A percentile compares a stretch with the other conserved stretches of the same genome.
phyloP scores from a whole-genome alignment of 1,140 invertebrate genomes.

The Octopus sinensis region DNA sequence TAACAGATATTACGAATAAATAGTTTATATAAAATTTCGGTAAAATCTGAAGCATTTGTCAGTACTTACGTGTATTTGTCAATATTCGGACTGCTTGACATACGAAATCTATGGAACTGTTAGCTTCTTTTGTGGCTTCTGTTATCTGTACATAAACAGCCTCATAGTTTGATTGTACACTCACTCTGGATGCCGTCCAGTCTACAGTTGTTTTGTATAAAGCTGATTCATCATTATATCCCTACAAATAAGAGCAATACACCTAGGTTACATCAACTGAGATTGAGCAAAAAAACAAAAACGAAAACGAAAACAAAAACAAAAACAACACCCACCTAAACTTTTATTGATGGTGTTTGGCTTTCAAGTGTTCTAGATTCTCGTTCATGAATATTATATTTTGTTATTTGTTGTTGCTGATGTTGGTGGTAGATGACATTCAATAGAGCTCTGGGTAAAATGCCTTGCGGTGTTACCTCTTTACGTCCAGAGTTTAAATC shows the following conservation, averaged over 20 bases:
- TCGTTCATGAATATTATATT: no score
- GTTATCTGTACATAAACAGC: background rate
- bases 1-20: no score
- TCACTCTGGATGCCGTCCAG: background rate
- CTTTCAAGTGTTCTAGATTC: no score
- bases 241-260: background rate
- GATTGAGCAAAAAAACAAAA: background rate
- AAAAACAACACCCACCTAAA: background rate
- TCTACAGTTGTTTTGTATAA: background rate
- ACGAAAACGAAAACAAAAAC: background rate
- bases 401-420: no score
- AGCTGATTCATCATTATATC: background rate
- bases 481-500: no score
- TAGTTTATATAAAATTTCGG: background rate
- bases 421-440: no score
- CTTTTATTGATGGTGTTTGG: background rate
- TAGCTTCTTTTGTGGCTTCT: conserved; percentile 2
- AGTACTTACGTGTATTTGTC: background rate
- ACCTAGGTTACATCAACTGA: background rate
- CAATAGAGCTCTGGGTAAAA: no score
- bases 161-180: conserved; percentile 7
- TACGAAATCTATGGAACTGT: background rate
- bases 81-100: background rate
- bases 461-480: no score
- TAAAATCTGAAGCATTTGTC: background rate